phyloP scores from a whole-genome alignment of 2,888 invertebrate genomes.

The Synergus itoensis region DNA sequence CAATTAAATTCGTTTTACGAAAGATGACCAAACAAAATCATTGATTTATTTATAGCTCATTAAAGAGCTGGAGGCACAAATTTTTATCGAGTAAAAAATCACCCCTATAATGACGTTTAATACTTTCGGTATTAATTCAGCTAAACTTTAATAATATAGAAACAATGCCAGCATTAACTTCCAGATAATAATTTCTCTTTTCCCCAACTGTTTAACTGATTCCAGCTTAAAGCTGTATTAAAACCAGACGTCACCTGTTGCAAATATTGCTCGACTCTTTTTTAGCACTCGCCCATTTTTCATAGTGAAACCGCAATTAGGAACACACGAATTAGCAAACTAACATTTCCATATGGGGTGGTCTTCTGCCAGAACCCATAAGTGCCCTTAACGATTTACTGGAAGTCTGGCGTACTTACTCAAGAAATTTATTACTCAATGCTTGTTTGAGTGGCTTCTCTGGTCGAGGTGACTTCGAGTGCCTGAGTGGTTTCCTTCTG shows the following conservation, averaged over 20 bases:
- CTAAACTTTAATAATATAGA: not conserved
- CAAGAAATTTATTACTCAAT: not conserved
- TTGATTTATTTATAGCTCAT: not conserved
- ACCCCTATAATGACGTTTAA: not conserved
- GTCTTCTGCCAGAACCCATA: not conserved
- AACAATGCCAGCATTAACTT: not conserved
- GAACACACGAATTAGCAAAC: not conserved
- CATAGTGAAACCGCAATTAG: slow-evolving; percentile 4
- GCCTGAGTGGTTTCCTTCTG: slow-evolving; percentile 5
- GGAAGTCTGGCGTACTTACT: slow-evolving; percentile 9
- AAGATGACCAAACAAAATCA: not conserved
- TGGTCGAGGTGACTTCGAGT: slow-evolving; percentile 8
- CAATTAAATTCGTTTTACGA: not conserved
- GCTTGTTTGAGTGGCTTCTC: slow-evolving; percentile 6
- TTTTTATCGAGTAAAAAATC: not conserved
- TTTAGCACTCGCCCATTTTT: not conserved
- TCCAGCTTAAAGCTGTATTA: not conserved
- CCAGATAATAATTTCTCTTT: not conserved
- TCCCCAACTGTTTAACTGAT: not conserved
- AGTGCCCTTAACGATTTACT: slow-evolving; percentile 2
- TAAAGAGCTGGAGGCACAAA: not conserved
- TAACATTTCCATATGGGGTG: slow-evolving; percentile 1
- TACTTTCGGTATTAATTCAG: too few species aligned
- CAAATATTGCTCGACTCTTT: not conserved
- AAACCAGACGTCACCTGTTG: not conserved